Evolutionary conservation across 2,797 vertebrate genomes (phyloP).

Genomic region (Aulostomus chinensis): DNA sequence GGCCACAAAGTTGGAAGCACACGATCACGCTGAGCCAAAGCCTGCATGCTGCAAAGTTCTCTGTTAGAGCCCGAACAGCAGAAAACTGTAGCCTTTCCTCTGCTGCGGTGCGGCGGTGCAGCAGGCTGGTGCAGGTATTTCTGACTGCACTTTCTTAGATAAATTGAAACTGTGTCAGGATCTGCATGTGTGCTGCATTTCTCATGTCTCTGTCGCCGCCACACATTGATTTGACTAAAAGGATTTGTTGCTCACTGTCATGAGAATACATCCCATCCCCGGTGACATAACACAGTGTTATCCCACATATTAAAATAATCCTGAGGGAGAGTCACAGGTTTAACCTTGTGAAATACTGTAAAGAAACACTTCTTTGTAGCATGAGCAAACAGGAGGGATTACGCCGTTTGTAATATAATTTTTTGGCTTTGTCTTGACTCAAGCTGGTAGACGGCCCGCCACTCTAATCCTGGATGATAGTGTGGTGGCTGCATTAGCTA

Average conservation of each 20-base stretch:
- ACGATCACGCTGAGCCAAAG: too few relatives aligned
- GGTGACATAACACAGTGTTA: slow-evolving; percentile 70
- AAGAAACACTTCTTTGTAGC: slow-evolving; percentile 41
- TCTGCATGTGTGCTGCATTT: slow-evolving; percentile 33
- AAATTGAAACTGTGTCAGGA: too few relatives aligned
- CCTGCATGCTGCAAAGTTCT: too few relatives aligned
- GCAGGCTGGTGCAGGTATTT: too few relatives aligned
- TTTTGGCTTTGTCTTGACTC: slow-evolving; percentile 53
- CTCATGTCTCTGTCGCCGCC: slow-evolving; percentile 44
- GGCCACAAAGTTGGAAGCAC: neutral
- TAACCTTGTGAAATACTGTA: slow-evolving; percentile 64
- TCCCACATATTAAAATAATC: slow-evolving; percentile 73
- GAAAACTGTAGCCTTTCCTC: too few relatives aligned
- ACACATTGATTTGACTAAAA: slow-evolving; percentile 72
- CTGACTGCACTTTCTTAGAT: too few relatives aligned
- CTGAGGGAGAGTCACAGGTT: slow-evolving; percentile 48
- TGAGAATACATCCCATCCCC: slow-evolving; percentile 60
- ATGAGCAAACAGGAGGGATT: slow-evolving; percentile 53
- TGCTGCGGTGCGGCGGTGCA: too few relatives aligned
- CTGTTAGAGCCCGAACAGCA: too few relatives aligned
- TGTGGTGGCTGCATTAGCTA: slow-evolving; percentile 49
- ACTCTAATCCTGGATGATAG: slow-evolving; percentile 61
- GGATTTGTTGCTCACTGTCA: slow-evolving; percentile 66
- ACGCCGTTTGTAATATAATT: slow-evolving; percentile 47
- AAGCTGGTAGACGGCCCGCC: slow-evolving; percentile 28